A percentile compares a stretch with the other conserved stretches of the same genome.
Conservation (phyloP, 2,888 invertebrate species). For the Macrophya annulata region DNA sequence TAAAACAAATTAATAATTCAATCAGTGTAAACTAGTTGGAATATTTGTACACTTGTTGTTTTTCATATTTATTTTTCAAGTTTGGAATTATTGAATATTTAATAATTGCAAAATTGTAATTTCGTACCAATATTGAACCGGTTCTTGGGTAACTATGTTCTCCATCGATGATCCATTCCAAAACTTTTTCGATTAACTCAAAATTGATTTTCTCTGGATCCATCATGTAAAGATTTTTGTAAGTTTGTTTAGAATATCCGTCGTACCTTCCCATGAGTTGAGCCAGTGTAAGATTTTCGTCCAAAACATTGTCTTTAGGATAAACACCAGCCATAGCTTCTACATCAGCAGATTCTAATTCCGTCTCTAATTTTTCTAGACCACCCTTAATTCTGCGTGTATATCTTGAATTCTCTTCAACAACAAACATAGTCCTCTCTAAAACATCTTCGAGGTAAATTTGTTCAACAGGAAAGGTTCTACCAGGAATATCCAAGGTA, state of each 20-base stretch:
- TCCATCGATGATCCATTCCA: constrained; percentile 87
- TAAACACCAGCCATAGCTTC: constrained; percentile 82
- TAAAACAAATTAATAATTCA: background rate
- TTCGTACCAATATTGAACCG: constrained; percentile 86
- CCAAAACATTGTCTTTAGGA: constrained; percentile 84
- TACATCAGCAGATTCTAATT: constrained; percentile 85
- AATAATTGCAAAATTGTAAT: background rate
- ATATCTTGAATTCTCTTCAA: constrained; percentile 84
- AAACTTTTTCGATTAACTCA: constrained; percentile 87
- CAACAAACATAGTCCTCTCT: constrained; percentile 83
- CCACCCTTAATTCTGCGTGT: constrained; percentile 85
- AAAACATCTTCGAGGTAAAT: constrained; percentile 91
- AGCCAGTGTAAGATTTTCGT: constrained; percentile 86
- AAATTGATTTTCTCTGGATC: constrained; percentile 90
- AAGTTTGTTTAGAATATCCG: constrained; percentile 84
- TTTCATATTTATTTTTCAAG: background rate
- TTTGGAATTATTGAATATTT: background rate
- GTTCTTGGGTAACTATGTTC: constrained; percentile 85
- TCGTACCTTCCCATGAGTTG: constrained; percentile 87
- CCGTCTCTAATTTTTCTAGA: constrained; percentile 83
- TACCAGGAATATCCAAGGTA: constrained; percentile 90
- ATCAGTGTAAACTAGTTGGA: constrained; percentile 10
- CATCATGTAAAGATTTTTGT: constrained; percentile 89
- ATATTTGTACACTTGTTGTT: background rate
- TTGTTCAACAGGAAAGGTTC: constrained; percentile 92